Percentiles rank a stretch among this genome's conserved stretches.
phyloP scores from a whole-genome alignment of 2,888 invertebrate species.

The Euclidia mi region DNA sequence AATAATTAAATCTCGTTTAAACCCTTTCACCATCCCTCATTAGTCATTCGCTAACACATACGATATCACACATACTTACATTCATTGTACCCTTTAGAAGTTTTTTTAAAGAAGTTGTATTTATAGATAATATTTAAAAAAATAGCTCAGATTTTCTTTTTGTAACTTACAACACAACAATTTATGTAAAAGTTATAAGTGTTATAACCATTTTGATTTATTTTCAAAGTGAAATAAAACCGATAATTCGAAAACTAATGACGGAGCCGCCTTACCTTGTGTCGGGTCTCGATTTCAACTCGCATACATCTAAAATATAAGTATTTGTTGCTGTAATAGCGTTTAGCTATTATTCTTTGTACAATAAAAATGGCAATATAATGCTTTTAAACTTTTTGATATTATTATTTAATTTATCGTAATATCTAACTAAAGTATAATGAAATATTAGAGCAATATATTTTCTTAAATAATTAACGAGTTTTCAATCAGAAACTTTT shows the following conservation, averaged over 20 bases:
- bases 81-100: background rate
- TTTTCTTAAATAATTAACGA: conserved; percentile 36
- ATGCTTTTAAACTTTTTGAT: too few species aligned
- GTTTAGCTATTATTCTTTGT: too few species aligned
- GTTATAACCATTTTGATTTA: conserved; percentile 2
- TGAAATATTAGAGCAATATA: too few species aligned
- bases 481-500: conserved; percentile 58
- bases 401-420: too few species aligned
- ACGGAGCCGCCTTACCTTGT: background rate
- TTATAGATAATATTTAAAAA: too few species aligned
- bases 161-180: too few species aligned
- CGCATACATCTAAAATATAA: background rate
- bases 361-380: too few species aligned
- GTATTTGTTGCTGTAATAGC: conserved; percentile 4
- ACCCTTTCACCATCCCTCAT: conserved; percentile 7
- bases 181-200: background rate
- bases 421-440: too few species aligned
- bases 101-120: too few species aligned
- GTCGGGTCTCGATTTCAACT: background rate
- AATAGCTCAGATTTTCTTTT: too few species aligned
- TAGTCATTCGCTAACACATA: background rate
- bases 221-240: conserved; percentile 5
- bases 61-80: background rate
- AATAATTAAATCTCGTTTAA: conserved; percentile 23
- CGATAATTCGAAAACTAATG: conserved; percentile 4